phyloP scores from a whole-genome alignment of 2,113 vertebrate species.

The Caretta caretta region DNA sequence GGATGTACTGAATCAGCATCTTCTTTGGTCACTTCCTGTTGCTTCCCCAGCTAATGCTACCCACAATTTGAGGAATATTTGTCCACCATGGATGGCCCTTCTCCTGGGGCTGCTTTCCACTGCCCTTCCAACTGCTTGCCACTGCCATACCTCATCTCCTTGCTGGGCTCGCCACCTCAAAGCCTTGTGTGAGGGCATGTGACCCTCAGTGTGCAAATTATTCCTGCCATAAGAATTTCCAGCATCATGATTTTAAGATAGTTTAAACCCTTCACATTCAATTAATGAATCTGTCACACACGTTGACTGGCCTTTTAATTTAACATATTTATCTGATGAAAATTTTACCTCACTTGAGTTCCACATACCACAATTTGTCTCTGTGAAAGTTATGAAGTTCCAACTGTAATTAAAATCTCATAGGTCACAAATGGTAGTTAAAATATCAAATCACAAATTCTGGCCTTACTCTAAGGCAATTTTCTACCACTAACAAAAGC shows the following conservation, averaged over 20 bases:
- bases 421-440: rapidly evolving
- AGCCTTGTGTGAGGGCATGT: background rate
- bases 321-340: rapidly evolving
- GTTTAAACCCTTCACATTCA: background rate
- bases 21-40: background rate
- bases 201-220: background rate
- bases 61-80: background rate
- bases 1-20: background rate
- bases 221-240: background rate
- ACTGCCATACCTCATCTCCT: background rate
- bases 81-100: background rate
- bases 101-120: background rate
- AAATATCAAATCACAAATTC: background rate
- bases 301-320: background rate
- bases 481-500: background rate
- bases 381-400: background rate
- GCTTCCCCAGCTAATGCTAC: background rate
- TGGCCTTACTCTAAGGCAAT: background rate
- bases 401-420: background rate
- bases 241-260: background rate
- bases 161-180: background rate
- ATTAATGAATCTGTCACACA: background rate
- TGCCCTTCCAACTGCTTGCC: background rate
- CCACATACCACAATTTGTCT: background rate
- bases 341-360: background rate